Evolutionary conservation across 2,113 vertebrate species (phyloP).

Genomic region (Australoheros scitulus): DNA sequence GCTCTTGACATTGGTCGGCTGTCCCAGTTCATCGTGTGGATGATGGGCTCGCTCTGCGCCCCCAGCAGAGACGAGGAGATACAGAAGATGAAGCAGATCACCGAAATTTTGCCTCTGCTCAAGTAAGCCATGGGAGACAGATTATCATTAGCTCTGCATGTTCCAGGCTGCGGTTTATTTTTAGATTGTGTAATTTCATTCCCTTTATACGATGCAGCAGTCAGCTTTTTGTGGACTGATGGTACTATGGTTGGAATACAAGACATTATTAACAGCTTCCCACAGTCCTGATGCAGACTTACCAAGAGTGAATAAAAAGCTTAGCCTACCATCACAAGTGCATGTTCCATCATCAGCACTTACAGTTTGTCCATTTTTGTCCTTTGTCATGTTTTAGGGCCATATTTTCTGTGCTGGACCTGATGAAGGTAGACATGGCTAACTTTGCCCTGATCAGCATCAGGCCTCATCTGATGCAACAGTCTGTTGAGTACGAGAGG

Average conservation of each 20-base stretch:
- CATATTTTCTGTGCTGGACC: conserved; percentile 92
- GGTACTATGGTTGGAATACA: background rate
- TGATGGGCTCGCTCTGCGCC: conserved; percentile 95
- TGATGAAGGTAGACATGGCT: conserved; percentile 98
- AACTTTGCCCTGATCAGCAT: conserved; percentile 94
- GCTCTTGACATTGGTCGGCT: conserved; percentile 89
- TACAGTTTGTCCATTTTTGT: background rate
- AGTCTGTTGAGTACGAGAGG: conserved; percentile 96
- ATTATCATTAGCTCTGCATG: background rate
- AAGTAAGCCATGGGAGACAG: conserved; percentile 77
- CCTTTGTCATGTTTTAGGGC: conserved; percentile 73
- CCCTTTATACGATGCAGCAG: background rate
- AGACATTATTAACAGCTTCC: background rate
- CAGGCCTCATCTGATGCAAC: conserved; percentile 93
- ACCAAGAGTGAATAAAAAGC: background rate
- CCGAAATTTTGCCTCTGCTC: conserved; percentile 89
- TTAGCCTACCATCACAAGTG: background rate
- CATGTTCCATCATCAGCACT: background rate
- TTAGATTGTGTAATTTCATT: conserved; percentile 15
- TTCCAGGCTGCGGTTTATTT: conserved; percentile 12
- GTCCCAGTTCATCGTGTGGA: conserved; percentile 89
- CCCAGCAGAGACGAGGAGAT: conserved; percentile 92
- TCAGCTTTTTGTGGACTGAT: background rate
- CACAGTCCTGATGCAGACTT: background rate
- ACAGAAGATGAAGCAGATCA: conserved; percentile 86